Percentiles rank a stretch among this genome's conserved stretches.
phyloP scores from a whole-genome alignment of 2,797 vertebrate species.

The Kryptopterus vitreolus region DNA sequence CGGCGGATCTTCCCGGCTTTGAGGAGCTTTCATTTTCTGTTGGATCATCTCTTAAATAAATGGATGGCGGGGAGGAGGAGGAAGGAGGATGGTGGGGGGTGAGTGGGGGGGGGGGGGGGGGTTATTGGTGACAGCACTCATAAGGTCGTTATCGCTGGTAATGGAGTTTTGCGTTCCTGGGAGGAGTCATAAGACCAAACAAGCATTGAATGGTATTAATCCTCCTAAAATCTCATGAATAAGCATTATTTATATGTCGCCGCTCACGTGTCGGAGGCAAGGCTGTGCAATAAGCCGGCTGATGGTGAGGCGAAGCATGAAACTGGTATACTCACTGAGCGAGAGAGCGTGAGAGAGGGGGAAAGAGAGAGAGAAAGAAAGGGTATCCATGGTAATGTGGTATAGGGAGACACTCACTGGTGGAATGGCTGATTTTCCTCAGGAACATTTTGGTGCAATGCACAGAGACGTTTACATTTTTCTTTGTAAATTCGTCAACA shows the following conservation, averaged over 20 bases:
- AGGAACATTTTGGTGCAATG: slow-evolving; percentile 3
- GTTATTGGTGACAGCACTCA: background rate
- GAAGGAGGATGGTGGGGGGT: too few relatives aligned
- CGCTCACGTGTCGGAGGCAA: background rate
- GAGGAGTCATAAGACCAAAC: background rate
- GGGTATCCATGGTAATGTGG: slow-evolving; percentile 53
- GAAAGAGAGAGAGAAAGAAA: background rate
- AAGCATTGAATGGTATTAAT: background rate
- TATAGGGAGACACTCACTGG: slow-evolving; percentile 72
- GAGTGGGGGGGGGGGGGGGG: too few relatives aligned
- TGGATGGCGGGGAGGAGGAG: too few relatives aligned
- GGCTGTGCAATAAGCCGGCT: background rate
- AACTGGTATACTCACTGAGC: background rate
- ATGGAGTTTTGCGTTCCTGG: background rate
- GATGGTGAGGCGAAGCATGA: background rate
- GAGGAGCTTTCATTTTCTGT: background rate
- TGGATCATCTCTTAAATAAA: slow-evolving; percentile 32
- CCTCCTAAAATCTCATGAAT: slow-evolving; percentile 18
- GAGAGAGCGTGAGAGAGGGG: background rate
- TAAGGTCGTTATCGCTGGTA: slow-evolving; percentile 1
- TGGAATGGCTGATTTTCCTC: slow-evolving; percentile 37
- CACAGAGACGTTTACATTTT: background rate
- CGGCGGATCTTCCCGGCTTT: background rate
- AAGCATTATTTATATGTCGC: slow-evolving; percentile 9
- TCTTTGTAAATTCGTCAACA: background rate